Evolutionary conservation across 2,888 invertebrate genomes (phyloP).

Genomic region (Beris morrisii): DNA sequence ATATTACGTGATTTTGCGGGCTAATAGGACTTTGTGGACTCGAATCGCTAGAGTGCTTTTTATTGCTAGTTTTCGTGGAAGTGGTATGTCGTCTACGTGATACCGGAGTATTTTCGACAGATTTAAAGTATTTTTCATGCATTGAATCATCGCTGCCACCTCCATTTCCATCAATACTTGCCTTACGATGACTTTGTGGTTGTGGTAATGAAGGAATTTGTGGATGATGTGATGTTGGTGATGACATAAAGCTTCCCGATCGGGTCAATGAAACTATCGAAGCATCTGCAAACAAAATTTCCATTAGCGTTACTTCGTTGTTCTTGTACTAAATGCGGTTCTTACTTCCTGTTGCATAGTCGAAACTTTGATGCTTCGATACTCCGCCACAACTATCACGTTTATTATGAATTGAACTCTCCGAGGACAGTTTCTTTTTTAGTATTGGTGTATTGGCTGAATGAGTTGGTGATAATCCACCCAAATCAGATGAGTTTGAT

Average conservation of each 20-base stretch:
- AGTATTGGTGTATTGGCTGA: conserved; percentile 70
- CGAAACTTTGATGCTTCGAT: conserved; percentile 59
- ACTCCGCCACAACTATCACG: conserved; percentile 47
- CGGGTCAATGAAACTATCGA: conserved; percentile 49
- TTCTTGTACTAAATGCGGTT: no score
- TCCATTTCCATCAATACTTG: conserved; percentile 57
- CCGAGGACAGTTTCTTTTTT: conserved; percentile 60
- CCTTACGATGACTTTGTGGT: conserved; percentile 27
- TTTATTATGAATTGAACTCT: conserved; percentile 51
- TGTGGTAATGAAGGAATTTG: conserved; percentile 24
- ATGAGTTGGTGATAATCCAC: conserved; percentile 52
- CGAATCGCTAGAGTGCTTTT: conserved; percentile 61
- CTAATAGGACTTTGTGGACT: conserved; percentile 66
- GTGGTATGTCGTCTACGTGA: conserved; percentile 58
- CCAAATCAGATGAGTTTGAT: conserved; percentile 57
- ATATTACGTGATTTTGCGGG: conserved; percentile 53
- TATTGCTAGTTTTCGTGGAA: conserved; percentile 48
- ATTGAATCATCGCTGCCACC: conserved; percentile 76
- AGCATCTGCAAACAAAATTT: conserved; percentile 30
- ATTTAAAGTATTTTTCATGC: conserved; percentile 79
- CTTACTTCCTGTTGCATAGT: conserved; percentile 48
- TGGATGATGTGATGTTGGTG: conserved; percentile 42
- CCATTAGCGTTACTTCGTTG: no score
- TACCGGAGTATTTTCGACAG: conserved; percentile 70
- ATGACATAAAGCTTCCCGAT: conserved; percentile 56